Percentiles rank a stretch among this genome's conserved stretches.
phyloP scores from a whole-genome alignment of 2,888 invertebrate species.

The Plutella xylostella region DNA sequence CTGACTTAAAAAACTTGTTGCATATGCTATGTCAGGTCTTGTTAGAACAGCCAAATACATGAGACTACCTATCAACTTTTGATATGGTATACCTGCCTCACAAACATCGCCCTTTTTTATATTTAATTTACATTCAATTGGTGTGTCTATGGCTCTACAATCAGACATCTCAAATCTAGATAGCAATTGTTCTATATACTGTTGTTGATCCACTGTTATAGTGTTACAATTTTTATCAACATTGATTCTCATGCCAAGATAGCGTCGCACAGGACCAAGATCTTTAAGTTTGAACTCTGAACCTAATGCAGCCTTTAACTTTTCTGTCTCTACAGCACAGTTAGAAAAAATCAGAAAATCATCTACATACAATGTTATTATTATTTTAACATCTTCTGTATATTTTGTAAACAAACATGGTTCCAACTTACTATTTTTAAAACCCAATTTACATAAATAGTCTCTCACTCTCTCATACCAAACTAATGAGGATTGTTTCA shows the following conservation, averaged over 20 bases:
- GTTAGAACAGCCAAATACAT: constrained; percentile 19
- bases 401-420: constrained; percentile 2
- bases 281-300: constrained; percentile 13
- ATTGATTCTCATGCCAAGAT: constrained; percentile 12
- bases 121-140: constrained; percentile 12
- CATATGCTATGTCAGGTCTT: constrained; percentile 18
- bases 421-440: background rate
- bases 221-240: constrained; percentile 2
- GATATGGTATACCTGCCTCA: constrained; percentile 1
- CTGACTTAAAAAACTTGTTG: constrained; percentile 18
- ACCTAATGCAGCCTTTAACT: constrained; percentile 7
- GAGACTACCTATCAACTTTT: constrained; percentile 10
- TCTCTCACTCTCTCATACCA: constrained; percentile 1
- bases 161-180: constrained; percentile 11
- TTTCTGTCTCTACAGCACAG: constrained; percentile 4
- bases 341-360: constrained; percentile 4
- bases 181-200: constrained; percentile 11
- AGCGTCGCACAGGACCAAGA: constrained; percentile 9
- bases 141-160: constrained; percentile 10
- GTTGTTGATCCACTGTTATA: constrained; percentile 12
- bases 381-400: background rate
- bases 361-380: constrained; percentile 1
- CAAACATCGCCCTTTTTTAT: background rate
- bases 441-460: background rate
- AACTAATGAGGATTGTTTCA: background rate